Evolutionary conservation across 2,888 invertebrate genomes (phyloP), one percentile per base, ranked within the genome.

Genomic region (Orgyia antiqua): DNA sequence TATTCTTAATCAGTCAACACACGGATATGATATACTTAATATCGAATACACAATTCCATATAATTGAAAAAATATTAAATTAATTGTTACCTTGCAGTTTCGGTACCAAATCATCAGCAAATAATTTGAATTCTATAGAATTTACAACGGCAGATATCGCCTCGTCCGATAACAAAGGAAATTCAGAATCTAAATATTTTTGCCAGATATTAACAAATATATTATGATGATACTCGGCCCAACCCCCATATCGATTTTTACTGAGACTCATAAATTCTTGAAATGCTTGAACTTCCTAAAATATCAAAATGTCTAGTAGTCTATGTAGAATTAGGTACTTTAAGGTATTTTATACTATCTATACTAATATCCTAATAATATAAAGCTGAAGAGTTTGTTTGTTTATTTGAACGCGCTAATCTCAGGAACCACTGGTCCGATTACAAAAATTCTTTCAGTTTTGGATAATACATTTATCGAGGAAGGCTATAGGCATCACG

Each of bases 161-260:
- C 4, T 23, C 23, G 2, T 23, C 23, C 3, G 23, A 23, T 7
- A 4, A 23, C 9, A 7, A 2, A 17, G 10, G 17, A 10, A 27
- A 27, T 24, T 42, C 38, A 7, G 40, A 33, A 17, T 39, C 36
- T 39, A 69, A 64, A 60, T 68, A 42, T 49, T 78, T 82, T 27
- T 64, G 58, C 82, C 83, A 83, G 30, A 57, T 46, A 36, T 80
- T 83, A 24, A 84, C 51, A 60, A 89, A 90, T 35, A 87, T 62
- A 27, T 80, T 80, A 52, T 90, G 89, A 43, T 88, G 86, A 33
- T 87, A 88, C 51, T 79, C 74, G 33, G 75, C 67, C 90, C 90
- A 90, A 9, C 89, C 88, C 30, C 89, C 89, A 34, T 84, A 83
- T 21, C 87, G 86, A 13, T 87, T 88, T 15, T 72, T 71, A 44